Conservation (phyloP, 2,797 vertebrate species). For the Pagetopsis macropterus region DNA sequence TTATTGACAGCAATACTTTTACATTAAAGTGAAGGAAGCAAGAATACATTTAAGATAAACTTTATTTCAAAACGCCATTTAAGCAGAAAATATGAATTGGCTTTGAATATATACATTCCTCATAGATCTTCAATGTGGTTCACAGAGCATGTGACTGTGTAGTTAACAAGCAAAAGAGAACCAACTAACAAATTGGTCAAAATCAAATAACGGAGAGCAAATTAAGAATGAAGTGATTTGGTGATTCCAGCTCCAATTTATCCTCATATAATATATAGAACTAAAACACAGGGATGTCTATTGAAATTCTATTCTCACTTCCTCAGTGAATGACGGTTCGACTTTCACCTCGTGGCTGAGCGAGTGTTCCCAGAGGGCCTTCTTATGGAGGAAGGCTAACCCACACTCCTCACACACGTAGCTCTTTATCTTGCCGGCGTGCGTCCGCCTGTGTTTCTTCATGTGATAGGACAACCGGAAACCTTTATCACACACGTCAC, state of each 20-base stretch:
- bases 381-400: conserved; percentile 65
- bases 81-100: conserved; percentile 11
- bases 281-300: conserved; percentile 27
- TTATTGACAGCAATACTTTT: too few species aligned
- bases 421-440: conserved; percentile 67
- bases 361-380: conserved; percentile 73
- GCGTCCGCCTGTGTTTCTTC: conserved; percentile 80
- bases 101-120: conserved; percentile 19
- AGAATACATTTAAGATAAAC: neutral
- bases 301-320: conserved; percentile 70
- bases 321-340: conserved; percentile 46
- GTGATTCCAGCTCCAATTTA: conserved; percentile 8
- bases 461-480: conserved; percentile 79
- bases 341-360: conserved; percentile 70
- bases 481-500: conserved; percentile 75
- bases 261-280: neutral
- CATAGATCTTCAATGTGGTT: neutral
- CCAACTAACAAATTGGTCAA: conserved; percentile 4
- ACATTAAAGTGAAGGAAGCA: neutral
- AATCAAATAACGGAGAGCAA: neutral
- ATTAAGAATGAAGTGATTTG: neutral
- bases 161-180: conserved; percentile 2
- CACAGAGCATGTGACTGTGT: neutral
- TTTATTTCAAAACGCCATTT: conserved; percentile 49
- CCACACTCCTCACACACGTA: conserved; percentile 75